Evolutionary conservation across 2,888 invertebrate species (phyloP).

Genomic region (Epistrophella euchroma): DNA sequence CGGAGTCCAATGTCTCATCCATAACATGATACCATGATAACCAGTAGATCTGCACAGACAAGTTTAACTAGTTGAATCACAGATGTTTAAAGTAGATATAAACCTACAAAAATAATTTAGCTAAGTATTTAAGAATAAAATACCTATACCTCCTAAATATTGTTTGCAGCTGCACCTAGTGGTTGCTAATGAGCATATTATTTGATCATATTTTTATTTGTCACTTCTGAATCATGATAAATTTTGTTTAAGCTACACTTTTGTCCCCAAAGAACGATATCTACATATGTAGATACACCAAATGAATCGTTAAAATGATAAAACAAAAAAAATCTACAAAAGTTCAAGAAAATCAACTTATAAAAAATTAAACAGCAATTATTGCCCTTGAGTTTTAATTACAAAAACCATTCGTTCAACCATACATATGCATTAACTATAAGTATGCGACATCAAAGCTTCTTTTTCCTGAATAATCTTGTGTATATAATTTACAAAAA

Average conservation of each 20-base stretch:
- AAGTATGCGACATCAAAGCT: constrained; percentile 26
- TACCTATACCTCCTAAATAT: too few relatives aligned
- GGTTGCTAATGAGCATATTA: not conserved
- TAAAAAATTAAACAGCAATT: constrained; percentile 14
- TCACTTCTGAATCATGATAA: not conserved
- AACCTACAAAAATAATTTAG: not conserved
- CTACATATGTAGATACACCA: not conserved
- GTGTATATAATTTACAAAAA: constrained; percentile 33
- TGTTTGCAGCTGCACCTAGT: not conserved
- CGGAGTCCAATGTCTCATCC: not conserved
- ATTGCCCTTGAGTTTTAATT: constrained; percentile 47
- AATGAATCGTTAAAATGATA: not conserved
- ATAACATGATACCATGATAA: not conserved
- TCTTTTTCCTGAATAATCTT: constrained; percentile 43
- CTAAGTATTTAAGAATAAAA: not conserved
- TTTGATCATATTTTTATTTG: not conserved
- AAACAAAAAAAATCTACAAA: not conserved
- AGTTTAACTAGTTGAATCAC: not conserved
- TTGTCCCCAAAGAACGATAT: not conserved
- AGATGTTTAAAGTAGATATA: not conserved
- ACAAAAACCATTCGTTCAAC: constrained; percentile 15
- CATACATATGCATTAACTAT: not conserved
- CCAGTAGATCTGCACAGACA: not conserved
- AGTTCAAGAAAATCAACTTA: constrained; percentile 17
- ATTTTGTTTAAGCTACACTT: not conserved